phyloP scores from a whole-genome alignment of 2,113 vertebrate genomes.

The Gopherus evgoodei region DNA sequence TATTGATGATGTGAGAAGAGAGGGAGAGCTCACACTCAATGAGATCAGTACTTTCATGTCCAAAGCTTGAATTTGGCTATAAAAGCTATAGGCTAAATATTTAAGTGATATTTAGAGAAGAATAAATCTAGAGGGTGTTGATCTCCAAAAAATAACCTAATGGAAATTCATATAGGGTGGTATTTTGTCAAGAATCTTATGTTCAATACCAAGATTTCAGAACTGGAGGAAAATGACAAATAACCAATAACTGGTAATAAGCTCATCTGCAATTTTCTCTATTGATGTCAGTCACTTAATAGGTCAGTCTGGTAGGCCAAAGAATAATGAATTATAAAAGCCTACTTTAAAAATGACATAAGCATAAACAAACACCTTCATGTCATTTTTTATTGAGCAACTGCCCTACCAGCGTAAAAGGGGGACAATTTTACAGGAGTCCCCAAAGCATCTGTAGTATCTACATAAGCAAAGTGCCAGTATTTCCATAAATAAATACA shows the following conservation, averaged over 20 bases:
- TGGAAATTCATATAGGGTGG: not conserved
- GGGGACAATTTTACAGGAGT: no score
- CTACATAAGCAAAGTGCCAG: not conserved
- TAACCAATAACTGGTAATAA: not conserved
- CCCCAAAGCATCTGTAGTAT: not conserved
- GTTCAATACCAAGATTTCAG: not conserved
- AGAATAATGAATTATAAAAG: not conserved
- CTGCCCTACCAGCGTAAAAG: no score
- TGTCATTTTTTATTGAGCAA: no score
- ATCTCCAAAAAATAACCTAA: not conserved
- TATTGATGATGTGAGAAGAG: not conserved
- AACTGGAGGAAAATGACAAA: not conserved
- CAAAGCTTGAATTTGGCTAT: not conserved
- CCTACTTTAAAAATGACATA: not conserved
- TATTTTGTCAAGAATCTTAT: not conserved
- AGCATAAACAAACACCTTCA: no score
- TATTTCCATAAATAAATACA: not conserved
- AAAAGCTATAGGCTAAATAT: not conserved
- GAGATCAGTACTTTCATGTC: not conserved
- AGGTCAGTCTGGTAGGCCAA: not conserved
- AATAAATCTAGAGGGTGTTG: not conserved
- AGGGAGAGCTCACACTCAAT: not conserved
- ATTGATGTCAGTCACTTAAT: not conserved
- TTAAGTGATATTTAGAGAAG: not conserved
- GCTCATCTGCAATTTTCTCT: not conserved